Conservation (phyloP, 2,888 invertebrate genomes). For the Cataglyphis rosenhaueri region DNA sequence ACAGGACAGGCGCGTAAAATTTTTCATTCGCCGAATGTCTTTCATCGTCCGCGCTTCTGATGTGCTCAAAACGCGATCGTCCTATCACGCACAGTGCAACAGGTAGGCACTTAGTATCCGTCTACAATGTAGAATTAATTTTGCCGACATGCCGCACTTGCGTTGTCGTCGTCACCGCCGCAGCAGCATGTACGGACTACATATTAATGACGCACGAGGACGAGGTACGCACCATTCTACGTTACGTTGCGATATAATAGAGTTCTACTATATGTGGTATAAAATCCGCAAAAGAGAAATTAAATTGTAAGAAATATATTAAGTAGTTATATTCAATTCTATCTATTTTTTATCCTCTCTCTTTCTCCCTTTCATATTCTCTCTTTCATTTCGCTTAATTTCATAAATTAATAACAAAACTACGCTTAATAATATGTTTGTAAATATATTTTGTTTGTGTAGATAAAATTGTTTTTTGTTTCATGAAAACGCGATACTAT, state of each 20-base stretch:
- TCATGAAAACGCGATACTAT: not conserved
- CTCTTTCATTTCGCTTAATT: not conserved
- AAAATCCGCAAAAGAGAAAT: not conserved
- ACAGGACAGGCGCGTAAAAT: slow-evolving; percentile 72
- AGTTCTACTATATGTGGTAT: not conserved
- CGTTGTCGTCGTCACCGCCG: slow-evolving; percentile 51
- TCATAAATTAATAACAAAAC: not conserved
- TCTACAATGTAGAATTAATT: slow-evolving; percentile 72
- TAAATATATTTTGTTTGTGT: not conserved
- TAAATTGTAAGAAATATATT: not conserved
- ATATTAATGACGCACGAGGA: slow-evolving; percentile 29
- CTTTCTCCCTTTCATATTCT: too few species aligned
- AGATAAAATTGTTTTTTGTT: not conserved
- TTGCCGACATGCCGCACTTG: slow-evolving; percentile 59
- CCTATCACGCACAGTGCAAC: slow-evolving; percentile 71
- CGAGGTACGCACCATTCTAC: slow-evolving; percentile 9
- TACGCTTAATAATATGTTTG: not conserved
- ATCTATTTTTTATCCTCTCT: not conserved
- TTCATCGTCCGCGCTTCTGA: slow-evolving; percentile 29
- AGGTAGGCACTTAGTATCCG: slow-evolving; percentile 78
- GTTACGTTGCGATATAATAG: slow-evolving; percentile 4
- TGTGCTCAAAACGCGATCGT: slow-evolving; percentile 71
- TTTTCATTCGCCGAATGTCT: slow-evolving; percentile 72
- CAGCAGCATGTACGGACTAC: slow-evolving; percentile 30
- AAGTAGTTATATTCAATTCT: not conserved